phyloP scores from a whole-genome alignment of 2,113 vertebrate genomes.

The Psammodynastes pulverulentus region DNA sequence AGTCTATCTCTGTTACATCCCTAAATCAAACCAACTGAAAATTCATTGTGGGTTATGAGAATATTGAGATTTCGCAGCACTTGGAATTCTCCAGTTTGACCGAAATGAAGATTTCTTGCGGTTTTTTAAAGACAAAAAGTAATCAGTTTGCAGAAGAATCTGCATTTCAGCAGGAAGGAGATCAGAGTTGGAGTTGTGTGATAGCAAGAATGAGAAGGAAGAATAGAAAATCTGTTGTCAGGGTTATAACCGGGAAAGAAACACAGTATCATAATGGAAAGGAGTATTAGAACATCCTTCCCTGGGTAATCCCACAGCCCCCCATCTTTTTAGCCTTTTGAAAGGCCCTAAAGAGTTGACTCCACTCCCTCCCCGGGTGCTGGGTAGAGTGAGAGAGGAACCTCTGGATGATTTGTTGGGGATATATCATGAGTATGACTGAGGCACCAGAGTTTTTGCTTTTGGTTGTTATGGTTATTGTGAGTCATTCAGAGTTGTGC shows the following conservation, averaged over 20 bases:
- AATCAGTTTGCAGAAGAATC: not conserved
- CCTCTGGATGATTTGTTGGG: not conserved
- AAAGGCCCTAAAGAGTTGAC: not conserved
- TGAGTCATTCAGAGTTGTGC: not conserved
- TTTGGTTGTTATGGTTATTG: not conserved
- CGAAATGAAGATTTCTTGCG: not conserved
- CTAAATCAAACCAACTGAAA: slow-evolving; percentile 1
- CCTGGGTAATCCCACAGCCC: not conserved
- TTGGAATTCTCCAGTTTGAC: not conserved
- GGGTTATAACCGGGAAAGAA: not conserved
- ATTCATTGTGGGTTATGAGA: slow-evolving; percentile 26
- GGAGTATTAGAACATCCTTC: not conserved
- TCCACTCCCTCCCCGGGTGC: not conserved
- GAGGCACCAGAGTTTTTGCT: not conserved
- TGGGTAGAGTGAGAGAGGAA: not conserved
- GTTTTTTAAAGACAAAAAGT: not conserved
- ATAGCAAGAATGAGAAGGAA: not conserved
- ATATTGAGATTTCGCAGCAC: not conserved
- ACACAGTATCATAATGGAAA: not conserved
- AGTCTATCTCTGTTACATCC: slow-evolving; percentile 19
- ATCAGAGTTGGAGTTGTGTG: not conserved
- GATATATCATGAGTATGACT: not conserved
- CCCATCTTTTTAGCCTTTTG: not conserved
- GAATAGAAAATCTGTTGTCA: not conserved
- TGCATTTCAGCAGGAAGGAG: not conserved